These are phyloP conservation scores for Macaca nemestrina DNA, from an alignment of 2,113 vertebrate genomes.

Conservation along the genomic window DNA sequence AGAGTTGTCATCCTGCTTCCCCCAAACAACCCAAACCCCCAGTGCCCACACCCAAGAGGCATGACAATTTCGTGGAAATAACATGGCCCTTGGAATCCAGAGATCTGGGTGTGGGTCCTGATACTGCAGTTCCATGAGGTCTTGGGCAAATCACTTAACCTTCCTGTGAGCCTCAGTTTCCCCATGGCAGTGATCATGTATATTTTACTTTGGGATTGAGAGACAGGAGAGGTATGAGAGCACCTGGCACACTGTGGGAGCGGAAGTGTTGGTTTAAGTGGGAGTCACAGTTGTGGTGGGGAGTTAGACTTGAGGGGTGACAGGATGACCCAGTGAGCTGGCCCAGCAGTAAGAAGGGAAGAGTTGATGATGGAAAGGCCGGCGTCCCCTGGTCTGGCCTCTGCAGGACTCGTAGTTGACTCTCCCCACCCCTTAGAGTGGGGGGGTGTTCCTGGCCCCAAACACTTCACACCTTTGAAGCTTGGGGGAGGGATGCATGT, in stretches of 20 bases:
- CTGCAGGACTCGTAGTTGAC: not conserved
- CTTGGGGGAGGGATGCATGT: not conserved
- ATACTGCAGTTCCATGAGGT: not conserved
- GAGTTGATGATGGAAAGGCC: not conserved
- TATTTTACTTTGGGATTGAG: not conserved
- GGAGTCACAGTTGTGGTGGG: not conserved
- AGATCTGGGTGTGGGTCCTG: not conserved
- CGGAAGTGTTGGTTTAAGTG: not conserved
- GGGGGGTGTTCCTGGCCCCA: not conserved
- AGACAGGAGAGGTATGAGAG: not conserved
- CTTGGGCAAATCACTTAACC: not conserved
- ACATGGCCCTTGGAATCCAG: not conserved
- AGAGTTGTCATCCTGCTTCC: too few relatives aligned
- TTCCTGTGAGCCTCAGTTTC: not conserved
- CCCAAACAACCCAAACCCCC: not conserved
- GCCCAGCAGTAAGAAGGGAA: not conserved
- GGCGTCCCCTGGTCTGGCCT: not conserved
- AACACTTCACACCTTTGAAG: not conserved
- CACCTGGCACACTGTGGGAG: not conserved
- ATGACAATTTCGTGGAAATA: rapidly evolving
- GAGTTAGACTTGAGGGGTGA: not conserved
- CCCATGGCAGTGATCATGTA: not conserved
- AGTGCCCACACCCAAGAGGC: not conserved
- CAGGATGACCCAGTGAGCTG: not conserved
- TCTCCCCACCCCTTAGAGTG: not conserved